These are phyloP conservation scores for Papilio demoleus DNA, from an alignment of 2,888 invertebrate genomes.

Conservation along the genomic window DNA sequence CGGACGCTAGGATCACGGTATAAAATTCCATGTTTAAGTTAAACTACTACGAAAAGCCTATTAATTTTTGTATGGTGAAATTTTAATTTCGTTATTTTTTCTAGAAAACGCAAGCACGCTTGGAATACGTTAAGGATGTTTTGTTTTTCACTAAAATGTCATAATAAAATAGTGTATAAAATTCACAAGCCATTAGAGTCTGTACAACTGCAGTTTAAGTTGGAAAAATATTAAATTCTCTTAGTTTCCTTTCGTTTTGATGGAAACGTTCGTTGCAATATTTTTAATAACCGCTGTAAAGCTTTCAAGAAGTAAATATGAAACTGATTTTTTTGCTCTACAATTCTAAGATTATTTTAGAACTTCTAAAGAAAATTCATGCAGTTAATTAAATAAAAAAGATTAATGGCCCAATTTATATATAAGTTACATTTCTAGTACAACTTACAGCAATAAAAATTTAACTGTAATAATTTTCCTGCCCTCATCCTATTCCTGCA, in stretches of 20 bases:
- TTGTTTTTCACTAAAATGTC: constrained; percentile 13
- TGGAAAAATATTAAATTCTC: constrained; percentile 19
- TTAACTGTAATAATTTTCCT: too few relatives aligned
- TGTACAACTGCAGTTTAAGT: constrained; percentile 26
- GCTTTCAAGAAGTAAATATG: not conserved
- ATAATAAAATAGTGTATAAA: constrained; percentile 16
- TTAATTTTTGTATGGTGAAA: too few relatives aligned
- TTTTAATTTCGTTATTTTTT: too few relatives aligned
- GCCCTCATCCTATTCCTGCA: too few relatives aligned
- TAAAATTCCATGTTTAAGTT: too few relatives aligned
- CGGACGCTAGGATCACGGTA: too few relatives aligned
- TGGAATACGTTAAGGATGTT: constrained; percentile 2
- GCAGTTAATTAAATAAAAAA: not conserved
- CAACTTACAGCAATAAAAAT: too few relatives aligned
- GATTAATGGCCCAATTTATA: too few relatives aligned
- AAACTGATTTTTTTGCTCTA: not conserved
- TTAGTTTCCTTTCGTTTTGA: constrained; percentile 22
- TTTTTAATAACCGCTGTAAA: constrained; percentile 19
- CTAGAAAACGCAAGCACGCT: too few relatives aligned
- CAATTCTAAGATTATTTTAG: not conserved
- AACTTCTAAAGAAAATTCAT: not conserved
- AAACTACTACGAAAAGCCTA: too few relatives aligned
- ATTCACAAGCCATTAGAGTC: constrained; percentile 19
- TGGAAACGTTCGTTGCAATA: constrained; percentile 6
- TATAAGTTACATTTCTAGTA: too few relatives aligned